These are phyloP conservation scores for Frankliniella fusca DNA, from an alignment of 2,888 invertebrate species.

Conservation along the genomic window DNA sequence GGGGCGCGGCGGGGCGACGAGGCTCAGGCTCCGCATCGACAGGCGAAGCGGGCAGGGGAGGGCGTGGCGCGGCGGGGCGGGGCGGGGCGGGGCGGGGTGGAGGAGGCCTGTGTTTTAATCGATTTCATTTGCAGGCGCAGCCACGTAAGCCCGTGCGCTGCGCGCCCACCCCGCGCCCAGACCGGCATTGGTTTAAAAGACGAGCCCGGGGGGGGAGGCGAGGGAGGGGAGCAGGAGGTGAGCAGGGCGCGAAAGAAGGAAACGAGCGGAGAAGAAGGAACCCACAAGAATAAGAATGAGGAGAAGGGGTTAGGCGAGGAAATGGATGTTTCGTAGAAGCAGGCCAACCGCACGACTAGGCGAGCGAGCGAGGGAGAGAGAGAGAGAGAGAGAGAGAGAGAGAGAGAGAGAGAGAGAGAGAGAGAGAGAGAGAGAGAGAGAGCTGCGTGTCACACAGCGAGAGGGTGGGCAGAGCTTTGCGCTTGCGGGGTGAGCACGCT, in stretches of 20 bases:
- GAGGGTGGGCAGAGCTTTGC: background rate
- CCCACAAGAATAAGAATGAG: no score
- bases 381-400: background rate
- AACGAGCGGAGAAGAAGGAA: no score
- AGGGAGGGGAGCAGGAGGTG: no score
- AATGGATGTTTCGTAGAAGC: no score
- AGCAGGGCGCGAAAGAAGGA: no score
- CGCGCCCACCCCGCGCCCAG: background rate
- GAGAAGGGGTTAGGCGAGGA: no score
- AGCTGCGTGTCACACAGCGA: background rate
- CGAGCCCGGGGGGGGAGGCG: no score
- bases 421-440: background rate
- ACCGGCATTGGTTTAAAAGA: background rate
- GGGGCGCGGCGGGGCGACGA: no score
- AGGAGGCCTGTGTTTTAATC: background rate
- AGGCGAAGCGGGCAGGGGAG: background rate
- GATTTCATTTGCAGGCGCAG: constrained; percentile 12
- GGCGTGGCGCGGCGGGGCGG: background rate
- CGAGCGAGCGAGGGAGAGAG: background rate
- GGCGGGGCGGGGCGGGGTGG: background rate
- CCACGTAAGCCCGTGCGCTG: background rate
- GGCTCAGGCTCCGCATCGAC: no score
- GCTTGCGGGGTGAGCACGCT: background rate
- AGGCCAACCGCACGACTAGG: background rate
- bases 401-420: background rate